Base-by-base conservation (phyloP, 2,113 vertebrate species). In the Elachura formosa region DNA sequence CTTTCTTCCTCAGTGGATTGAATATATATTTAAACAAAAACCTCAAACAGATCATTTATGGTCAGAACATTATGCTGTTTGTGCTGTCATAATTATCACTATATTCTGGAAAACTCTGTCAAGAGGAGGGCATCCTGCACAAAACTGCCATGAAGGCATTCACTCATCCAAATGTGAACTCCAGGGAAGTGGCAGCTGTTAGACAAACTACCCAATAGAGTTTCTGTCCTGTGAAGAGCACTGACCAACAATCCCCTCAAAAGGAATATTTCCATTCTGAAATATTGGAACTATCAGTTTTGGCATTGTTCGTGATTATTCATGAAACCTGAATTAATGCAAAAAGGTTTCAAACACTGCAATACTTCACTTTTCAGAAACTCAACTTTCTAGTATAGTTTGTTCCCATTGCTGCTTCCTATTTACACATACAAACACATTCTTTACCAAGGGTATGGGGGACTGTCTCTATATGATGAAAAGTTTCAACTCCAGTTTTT, bases 201-300 rank as follows among this genome's bases (percentile, higher is more conserved):
- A 18, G 14, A 41, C 0, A 1, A 80, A 51, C 10, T 5, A 36
- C 10, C 3, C 23, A 19, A 23, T 0, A 23, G 11, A 40, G 22
- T 10, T 87, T 84, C 56, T 61, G 33, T 45, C 34, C 40, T n/a
- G 11, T 71, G 29, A 49, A 62, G 33, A 71, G 34, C 40, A 51
- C 13, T 9, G 20, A 64, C 6, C 12, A 52, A 45, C 19, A 5
- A n/a, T n/a, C 7, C 21, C 8, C 19, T 26, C n/a, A 87, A 9
- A 14, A 43, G 41, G 36, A 89, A 41, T 1, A 34, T 23, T 33
- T 59, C 1, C 46, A n/a, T 75, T 78, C 43, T 72, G 49, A 68
- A 76, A 33, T 20, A 56, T 1, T 23, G 40, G 46, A 56, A 66
- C 40, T 17, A 41, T 19, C 17, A 20, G 6, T 33, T 83, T 66